Percentiles rank a stretch among this genome's conserved stretches.
phyloP scores from a whole-genome alignment of 1,140 invertebrate genomes.

The Calliphora vicina region DNA sequence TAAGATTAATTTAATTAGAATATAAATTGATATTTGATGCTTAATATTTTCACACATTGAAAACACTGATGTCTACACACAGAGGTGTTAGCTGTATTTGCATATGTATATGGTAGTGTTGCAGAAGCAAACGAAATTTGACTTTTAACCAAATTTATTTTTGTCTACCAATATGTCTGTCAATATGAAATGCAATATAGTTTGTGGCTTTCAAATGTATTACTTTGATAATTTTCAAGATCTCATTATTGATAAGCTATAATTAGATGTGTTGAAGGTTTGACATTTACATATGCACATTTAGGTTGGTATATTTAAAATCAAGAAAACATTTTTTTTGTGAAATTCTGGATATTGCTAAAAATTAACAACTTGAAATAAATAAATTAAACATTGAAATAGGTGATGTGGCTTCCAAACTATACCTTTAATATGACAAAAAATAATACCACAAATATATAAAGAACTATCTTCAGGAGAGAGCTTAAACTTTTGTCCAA shows the following conservation, averaged over 20 bases:
- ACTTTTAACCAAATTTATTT: not conserved
- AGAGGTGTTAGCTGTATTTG: not conserved
- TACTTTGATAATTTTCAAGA: not conserved
- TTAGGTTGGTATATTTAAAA: too few relatives aligned
- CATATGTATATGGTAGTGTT: not conserved
- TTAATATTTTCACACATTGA: not conserved
- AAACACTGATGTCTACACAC: not conserved
- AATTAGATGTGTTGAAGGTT: not conserved
- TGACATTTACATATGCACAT: not conserved
- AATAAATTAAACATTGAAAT: too few relatives aligned
- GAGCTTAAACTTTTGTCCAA: too few relatives aligned
- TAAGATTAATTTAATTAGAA: not conserved
- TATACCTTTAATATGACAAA: too few relatives aligned
- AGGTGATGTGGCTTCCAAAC: too few relatives aligned
- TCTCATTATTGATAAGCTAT: not conserved
- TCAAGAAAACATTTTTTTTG: too few relatives aligned
- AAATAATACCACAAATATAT: too few relatives aligned
- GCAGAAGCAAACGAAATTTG: not conserved
- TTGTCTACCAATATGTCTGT: not conserved
- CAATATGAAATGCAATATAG: not conserved
- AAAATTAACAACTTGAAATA: too few relatives aligned
- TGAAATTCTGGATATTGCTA: too few relatives aligned
- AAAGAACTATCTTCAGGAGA: too few relatives aligned
- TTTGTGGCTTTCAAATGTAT: not conserved
- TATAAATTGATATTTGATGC: slow-evolving; percentile 5